A percentile compares a stretch with the other conserved stretches of the same genome.
Evolutionary conservation across 1,140 invertebrate species (phyloP).

Genomic region (Portunus trituberculatus): DNA sequence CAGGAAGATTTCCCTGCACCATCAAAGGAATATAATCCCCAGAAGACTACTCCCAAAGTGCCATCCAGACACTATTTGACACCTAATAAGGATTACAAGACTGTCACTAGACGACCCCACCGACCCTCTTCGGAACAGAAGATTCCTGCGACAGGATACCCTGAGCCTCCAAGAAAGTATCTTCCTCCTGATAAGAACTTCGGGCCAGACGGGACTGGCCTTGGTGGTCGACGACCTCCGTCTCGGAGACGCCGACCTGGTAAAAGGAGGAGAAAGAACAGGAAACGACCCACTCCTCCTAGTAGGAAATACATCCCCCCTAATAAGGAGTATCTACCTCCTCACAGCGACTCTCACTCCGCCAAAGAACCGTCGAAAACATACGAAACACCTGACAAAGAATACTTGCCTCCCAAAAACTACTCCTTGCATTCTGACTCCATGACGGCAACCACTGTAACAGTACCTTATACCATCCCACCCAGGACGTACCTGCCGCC

Average conservation of each 20-base stretch:
- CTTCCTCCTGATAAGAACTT: slow-evolving; percentile 55
- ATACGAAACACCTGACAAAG: slow-evolving; percentile 21
- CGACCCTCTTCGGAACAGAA: background rate
- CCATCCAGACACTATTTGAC: slow-evolving; percentile 43
- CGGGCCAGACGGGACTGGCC: background rate
- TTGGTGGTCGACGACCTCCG: slow-evolving; percentile 1
- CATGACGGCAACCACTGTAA: slow-evolving; percentile 16
- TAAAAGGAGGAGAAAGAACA: slow-evolving; percentile 35
- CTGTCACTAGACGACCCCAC: background rate
- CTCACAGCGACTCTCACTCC: background rate
- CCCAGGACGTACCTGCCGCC: slow-evolving; percentile 52
- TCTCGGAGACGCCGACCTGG: background rate
- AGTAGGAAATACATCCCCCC: slow-evolving; percentile 47
- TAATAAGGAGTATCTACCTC: slow-evolving; percentile 10
- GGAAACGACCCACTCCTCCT: slow-evolving; percentile 42
- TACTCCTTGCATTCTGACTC: background rate
- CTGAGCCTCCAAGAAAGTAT: slow-evolving; percentile 44
- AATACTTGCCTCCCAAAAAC: slow-evolving; percentile 47
- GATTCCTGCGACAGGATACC: background rate
- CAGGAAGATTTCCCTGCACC: background rate
- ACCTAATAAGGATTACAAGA: slow-evolving; percentile 37
- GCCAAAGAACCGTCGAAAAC: background rate
- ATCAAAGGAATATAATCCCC: slow-evolving; percentile 30
- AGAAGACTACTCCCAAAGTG: background rate
- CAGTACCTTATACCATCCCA: background rate